A percentile compares a stretch with the other conserved stretches of the same genome.
These are phyloP conservation scores for Craseonycteris thonglongyai DNA, from an alignment of 2,113 vertebrate genomes.

Conservation along the genomic window DNA sequence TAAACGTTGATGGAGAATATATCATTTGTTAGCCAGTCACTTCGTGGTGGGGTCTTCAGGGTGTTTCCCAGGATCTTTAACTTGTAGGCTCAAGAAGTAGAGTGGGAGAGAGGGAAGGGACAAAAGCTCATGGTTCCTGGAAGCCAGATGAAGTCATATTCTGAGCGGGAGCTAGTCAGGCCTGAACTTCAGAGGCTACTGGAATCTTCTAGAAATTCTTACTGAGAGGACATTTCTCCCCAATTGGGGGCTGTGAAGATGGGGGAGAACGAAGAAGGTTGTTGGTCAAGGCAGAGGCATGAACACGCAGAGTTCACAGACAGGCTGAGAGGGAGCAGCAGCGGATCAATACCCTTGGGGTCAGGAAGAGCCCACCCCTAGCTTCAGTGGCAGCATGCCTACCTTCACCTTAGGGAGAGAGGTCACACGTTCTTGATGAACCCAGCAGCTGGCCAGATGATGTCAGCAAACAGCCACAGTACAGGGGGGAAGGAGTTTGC, in stretches of 20 bases:
- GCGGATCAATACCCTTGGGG: fast-evolving
- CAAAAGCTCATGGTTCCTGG: background rate
- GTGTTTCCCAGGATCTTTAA: background rate
- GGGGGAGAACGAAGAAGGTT: background rate
- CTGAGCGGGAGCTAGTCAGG: background rate
- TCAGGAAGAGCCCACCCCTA: fast-evolving
- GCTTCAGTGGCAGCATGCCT: background rate
- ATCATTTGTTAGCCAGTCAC: background rate
- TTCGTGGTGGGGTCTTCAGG: background rate
- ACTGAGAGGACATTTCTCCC: background rate
- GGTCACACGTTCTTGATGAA: background rate
- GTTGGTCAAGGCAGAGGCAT: background rate
- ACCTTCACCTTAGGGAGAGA: background rate
- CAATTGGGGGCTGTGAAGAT: background rate
- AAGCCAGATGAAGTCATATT: background rate
- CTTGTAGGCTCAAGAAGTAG: background rate
- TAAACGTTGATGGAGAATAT: background rate
- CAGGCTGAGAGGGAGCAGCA: fast-evolving
- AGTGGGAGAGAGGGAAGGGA: too few relatives aligned
- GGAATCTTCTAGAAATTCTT: background rate
- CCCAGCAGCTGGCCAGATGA: background rate
- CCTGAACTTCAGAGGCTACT: background rate
- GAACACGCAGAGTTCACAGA: background rate
- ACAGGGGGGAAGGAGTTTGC: background rate
- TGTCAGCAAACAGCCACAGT: background rate